These are phyloP conservation scores for Tethea ocularis DNA, from an alignment of 2,888 invertebrate species.

Conservation along the genomic window DNA sequence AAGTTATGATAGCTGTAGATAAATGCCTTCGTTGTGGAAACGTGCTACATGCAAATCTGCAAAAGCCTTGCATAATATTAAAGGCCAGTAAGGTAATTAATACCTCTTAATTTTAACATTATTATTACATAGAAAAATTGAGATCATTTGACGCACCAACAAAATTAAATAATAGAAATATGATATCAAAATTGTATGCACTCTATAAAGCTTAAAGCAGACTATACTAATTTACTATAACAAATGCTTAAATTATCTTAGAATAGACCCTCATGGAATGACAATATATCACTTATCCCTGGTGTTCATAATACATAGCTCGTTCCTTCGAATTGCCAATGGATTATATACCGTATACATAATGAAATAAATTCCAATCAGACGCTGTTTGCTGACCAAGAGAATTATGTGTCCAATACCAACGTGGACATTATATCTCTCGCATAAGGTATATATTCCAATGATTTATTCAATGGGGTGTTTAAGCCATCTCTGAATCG, in stretches of 20 bases:
- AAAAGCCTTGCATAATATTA: not conserved
- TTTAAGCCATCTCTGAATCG: not conserved
- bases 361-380: not conserved
- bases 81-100: constrained; percentile 1
- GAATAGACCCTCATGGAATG: not conserved
- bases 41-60: not conserved
- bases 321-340: not conserved
- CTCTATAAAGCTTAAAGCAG: not conserved
- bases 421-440: not conserved
- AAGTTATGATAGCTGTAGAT: constrained; percentile 33
- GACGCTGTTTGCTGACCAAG: too few species aligned
- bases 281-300: not conserved
- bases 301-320: not conserved
- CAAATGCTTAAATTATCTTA: not conserved
- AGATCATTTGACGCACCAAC: not conserved
- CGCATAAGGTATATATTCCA: not conserved
- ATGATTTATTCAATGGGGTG: not conserved
- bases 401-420: not conserved
- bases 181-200: not conserved
- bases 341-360: not conserved
- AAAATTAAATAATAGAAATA: not conserved
- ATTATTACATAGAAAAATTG: not conserved
- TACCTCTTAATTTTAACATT: constrained; percentile 5
- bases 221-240: not conserved
- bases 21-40: constrained; percentile 17